Base-by-base conservation (phyloP, 2,113 vertebrate genomes). In the Oriolus oriolus region DNA sequence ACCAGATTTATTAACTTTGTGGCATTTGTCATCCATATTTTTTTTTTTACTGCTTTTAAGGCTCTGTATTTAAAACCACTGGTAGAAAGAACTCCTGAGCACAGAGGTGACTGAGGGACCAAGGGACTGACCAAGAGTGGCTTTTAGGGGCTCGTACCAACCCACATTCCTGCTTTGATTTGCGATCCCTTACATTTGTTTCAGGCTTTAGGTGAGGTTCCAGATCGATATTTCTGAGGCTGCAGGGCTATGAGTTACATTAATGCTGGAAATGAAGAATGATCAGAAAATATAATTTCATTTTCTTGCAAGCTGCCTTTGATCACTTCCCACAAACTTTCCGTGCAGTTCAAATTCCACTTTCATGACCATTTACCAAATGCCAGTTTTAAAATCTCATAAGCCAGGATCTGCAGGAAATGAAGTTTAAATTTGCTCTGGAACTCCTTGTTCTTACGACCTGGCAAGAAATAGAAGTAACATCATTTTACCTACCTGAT, bases 351-450 rank as follows among this genome's bases (percentile, higher is more conserved):
- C 70, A 70, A 54, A 82, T 93, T 60, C n/a, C 39, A 42, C 42
- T 68, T 83, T 7, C 41, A 31, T 50, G 54, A 44, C 39, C 69
- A 44, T 90, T 95, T 85, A 77, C 53, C 63, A 92, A 86, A 79
- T 45, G 60, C 54, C 84, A 68, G 16, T n/a, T 93, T 70, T 49
- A 64, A 95, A 87, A 93, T 59, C 73, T 87, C 57, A 84, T 88
- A 80, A 78, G 57, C 59, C 50, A 22, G 27, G 26, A 81, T 74
- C 81, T 92, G 59, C 87, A 92, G 83, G 83, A 95, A 95, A 92
- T 89, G 28, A 87, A 37, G 44, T 87, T 95, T 31, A 75, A 63
- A 86, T 91, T 90, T 95, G 31, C n/a, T 96, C 76, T 90, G 73
- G 66, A 92, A 60, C 83, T 80, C 28, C 45, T 60, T 50, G 41